phyloP scores from a whole-genome alignment of 2,797 vertebrate genomes.

The Malacoctenus gilli region DNA sequence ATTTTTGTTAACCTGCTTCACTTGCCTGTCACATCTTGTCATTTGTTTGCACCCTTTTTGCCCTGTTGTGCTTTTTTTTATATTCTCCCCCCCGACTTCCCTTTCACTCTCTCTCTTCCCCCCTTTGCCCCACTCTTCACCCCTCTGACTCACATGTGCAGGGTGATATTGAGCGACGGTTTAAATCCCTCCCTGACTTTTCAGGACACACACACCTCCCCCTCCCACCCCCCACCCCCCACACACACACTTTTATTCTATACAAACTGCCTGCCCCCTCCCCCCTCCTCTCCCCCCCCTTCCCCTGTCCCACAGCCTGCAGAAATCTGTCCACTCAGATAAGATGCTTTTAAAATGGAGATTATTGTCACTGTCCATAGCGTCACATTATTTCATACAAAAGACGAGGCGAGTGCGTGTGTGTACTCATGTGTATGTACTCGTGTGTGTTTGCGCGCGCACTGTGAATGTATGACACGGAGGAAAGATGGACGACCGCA shows the following conservation, averaged over 20 bases:
- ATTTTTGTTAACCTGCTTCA: conserved; percentile 33
- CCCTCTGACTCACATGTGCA: conserved; percentile 46
- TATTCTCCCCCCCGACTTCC: conserved; percentile 5
- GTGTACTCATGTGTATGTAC: conserved; percentile 1
- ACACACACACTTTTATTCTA: conserved; percentile 60
- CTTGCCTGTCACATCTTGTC: conserved; percentile 46
- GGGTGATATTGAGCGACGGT: conserved; percentile 52
- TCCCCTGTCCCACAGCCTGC: conserved; percentile 69
- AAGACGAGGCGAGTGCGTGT: conserved; percentile 34
- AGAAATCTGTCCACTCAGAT: conserved; percentile 79
- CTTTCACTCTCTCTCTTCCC: conserved; percentile 30
- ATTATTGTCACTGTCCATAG: conserved; percentile 74
- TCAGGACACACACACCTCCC: conserved; percentile 55
- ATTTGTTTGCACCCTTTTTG: conserved; percentile 50
- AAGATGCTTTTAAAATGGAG: conserved; percentile 78
- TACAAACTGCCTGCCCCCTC: conserved; percentile 31
- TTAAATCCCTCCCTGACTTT: conserved; percentile 62
- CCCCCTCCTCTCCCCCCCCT: conserved; percentile 27
- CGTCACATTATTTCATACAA: conserved; percentile 69
- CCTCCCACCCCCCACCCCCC: conserved; percentile 61
- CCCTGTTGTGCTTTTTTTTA: conserved; percentile 24
- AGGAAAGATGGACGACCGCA: conserved; percentile 25
- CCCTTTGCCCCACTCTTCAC: conserved; percentile 13
- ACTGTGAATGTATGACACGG: conserved; percentile 26
- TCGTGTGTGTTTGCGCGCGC: conserved; percentile 1